Evolutionary conservation across 2,888 invertebrate species (phyloP), one percentile per base, ranked within the genome.

Genomic region (Andrena camellia): DNA sequence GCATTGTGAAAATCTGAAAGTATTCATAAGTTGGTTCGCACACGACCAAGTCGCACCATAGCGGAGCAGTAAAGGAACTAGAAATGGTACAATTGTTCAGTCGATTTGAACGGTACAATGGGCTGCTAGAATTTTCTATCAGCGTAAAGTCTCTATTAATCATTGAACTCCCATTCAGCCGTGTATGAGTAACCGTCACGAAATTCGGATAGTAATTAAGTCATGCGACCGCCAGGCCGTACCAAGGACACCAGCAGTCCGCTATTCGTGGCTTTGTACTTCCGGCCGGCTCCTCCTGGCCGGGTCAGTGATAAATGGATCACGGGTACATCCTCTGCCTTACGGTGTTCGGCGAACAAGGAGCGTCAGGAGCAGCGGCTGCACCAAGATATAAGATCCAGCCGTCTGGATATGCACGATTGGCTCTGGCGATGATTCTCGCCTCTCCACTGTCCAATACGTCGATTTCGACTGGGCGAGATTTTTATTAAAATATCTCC

Each of bases 301-400:
- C 78, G 84, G 89, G 91, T 91, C 91, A 91, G 91, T 90, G 91
- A 91, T 89, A 91, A 91, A 91, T 91, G 90, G 91, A 82, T 70
- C 84, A 54, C 72, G 62, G 78, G 77, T 29, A 83, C 76, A 60
- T 84, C 80, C 87, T 81, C 88, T 86, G 81, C 84, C 89, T 87
- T 83, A 77, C 68, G 68, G 62, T 60, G 68, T 78, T 63, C 71
- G 78, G 64, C 60, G 87, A 86, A 86, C 88, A 84, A 88, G 87
- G 77, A 85, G 75, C 87, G 88, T 89, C 88, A 89, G 69, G 72
- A 86, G 62, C 88, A 89, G 83, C 78, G 78, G 76, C 83, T 82
- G 81, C 63, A 33, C 77, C 71, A 76, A 89, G 89, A 89, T 89
- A 89, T 89, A 89, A 89, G 89, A 86, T 86, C 81, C 80, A 57